Conservation (phyloP, 2,888 invertebrate species). For the Craniophora ligustri region DNA sequence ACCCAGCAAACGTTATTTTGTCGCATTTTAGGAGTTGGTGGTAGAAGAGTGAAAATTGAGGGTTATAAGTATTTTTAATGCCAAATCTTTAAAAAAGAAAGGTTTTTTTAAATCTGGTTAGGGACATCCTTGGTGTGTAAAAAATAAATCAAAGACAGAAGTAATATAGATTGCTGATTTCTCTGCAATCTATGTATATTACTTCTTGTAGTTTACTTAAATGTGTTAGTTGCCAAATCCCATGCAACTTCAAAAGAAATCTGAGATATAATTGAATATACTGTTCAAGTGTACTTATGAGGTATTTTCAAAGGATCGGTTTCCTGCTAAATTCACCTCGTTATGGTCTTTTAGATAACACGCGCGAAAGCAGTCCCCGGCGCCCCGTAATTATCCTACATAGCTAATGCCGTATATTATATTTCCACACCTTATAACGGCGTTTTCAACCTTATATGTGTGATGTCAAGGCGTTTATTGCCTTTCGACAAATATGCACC, state of each 20-base stretch:
- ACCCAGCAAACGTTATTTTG: no score
- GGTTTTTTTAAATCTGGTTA: no score
- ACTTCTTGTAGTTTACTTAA: no score
- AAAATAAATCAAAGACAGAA: no score
- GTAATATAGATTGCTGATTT: no score
- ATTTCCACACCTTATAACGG: background rate
- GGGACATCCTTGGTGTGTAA: no score
- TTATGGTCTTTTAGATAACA: constrained; percentile 38
- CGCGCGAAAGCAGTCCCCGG: constrained; percentile 5
- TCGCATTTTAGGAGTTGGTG: no score
- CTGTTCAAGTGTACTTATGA: background rate
- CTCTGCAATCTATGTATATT: no score
- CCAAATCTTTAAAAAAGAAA: no score
- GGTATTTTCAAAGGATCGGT: constrained; percentile 5
- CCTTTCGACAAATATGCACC: constrained; percentile 19
- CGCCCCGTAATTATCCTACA: constrained; percentile 30
- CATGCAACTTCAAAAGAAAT: constrained; percentile 6
- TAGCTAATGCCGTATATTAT: constrained; percentile 16
- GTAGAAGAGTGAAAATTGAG: no score
- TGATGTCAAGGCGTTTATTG: constrained; percentile 2
- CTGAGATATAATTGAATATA: constrained; percentile 9
- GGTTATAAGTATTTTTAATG: no score
- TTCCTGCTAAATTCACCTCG: constrained; percentile 15
- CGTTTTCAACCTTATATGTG: constrained; percentile 16
- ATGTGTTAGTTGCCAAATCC: no score